Evolutionary conservation across 2,113 vertebrate genomes (phyloP), one percentile per base, ranked within the genome.

Genomic region (Tragelaphus imberbis): DNA sequence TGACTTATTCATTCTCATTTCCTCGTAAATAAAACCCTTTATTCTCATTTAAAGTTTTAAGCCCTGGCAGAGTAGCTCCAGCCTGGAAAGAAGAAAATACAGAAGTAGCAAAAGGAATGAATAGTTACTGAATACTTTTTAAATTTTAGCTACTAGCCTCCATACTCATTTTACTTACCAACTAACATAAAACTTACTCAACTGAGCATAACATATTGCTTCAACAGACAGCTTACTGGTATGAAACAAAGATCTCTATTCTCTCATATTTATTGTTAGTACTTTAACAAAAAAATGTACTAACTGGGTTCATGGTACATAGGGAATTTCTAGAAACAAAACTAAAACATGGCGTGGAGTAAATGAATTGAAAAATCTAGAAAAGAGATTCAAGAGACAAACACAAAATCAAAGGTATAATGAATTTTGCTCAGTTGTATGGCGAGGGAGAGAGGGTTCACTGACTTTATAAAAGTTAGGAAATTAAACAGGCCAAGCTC

Each of bases 1-100:
- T 79, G 95, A 87, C 27, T 94, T 86, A 87, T 40, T 86, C 95
- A 95, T 80, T 93, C 59, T 97, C 97, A 95, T 91, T 93, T 94
- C 91, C 88, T 90, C 1, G 21, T 65, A 94, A 97, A 77, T 77
- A 86, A 71, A 53, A 97, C 71, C 61, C 68, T 94, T 96, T 96
- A 89, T 47, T 90, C 87, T 30, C 96, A 96, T 81, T 65, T 93
- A 95, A 96, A 92, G 53, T 93, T 80, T 96, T 88, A 88, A 95
- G 84, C 63, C 87, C 85, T 90, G 68, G 80, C 88, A 90, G 71
- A 92, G 79, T 44, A 82, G 75, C 44, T 97, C 84, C 28, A 65
- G 75, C 84, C 96, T 95, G 53, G 47, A 94, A 95, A 92, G 81
- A 86, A 97, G 55, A 87, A 96, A 95, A 84, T 47, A 92, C 63